Percentiles rank a stretch among this genome's conserved stretches.
These are phyloP conservation scores for Melanotaenia nigrans DNA, from an alignment of 2,797 vertebrate species.

Conservation along the genomic window DNA sequence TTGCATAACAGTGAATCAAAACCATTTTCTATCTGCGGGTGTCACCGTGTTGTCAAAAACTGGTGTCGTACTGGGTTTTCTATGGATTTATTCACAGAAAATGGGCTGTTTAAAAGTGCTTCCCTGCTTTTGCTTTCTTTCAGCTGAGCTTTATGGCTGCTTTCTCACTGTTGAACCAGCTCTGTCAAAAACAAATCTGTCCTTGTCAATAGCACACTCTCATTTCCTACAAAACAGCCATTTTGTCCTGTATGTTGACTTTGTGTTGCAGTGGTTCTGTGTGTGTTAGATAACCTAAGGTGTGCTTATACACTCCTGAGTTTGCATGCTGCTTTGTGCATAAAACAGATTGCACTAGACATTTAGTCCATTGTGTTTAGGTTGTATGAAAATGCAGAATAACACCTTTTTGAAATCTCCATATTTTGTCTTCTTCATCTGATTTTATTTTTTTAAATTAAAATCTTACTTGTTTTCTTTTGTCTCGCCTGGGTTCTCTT, in stretches of 20 bases:
- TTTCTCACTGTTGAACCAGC: neutral
- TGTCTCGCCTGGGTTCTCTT: neutral
- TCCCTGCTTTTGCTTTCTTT: neutral
- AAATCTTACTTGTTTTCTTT: no score
- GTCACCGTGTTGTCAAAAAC: conserved; percentile 42
- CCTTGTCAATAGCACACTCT: neutral
- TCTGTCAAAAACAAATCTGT: neutral
- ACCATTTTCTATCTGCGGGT: conserved; percentile 27
- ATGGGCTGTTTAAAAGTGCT: conserved; percentile 11
- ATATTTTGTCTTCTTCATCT: neutral
- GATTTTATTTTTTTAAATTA: neutral
- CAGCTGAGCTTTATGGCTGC: neutral
- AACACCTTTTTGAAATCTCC: neutral
- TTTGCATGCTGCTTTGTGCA: neutral
- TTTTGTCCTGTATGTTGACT: neutral
- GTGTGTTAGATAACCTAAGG: neutral
- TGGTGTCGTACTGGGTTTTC: conserved; percentile 25
- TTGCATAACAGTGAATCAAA: conserved; percentile 60
- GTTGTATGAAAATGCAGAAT: neutral
- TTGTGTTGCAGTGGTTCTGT: neutral
- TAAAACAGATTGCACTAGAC: neutral
- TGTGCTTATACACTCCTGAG: neutral
- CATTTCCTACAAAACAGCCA: neutral
- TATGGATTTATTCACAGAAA: conserved; percentile 14
- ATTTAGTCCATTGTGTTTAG: neutral